These are phyloP conservation scores for Willisornis vidua DNA, from an alignment of 2,113 vertebrate genomes.

Conservation along the genomic window DNA sequence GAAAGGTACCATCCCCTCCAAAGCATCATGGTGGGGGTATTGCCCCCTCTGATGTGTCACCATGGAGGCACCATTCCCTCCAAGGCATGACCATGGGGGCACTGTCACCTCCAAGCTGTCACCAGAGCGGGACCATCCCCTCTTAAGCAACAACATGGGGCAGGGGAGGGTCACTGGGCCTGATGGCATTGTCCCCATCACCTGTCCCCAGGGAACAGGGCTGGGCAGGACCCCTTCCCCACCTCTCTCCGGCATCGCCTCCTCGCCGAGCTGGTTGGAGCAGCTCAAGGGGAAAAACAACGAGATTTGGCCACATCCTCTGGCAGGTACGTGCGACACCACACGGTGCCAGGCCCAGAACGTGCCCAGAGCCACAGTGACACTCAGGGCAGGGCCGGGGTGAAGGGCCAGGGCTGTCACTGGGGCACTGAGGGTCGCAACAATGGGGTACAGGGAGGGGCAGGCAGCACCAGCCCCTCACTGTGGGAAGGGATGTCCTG, in stretches of 20 bases:
- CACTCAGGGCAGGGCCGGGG: fast-evolving
- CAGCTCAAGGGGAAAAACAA: background rate
- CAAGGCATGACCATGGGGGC: too few species aligned
- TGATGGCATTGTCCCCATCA: background rate
- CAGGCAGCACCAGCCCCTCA: background rate
- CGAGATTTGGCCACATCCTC: background rate
- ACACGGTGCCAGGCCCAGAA: fast-evolving
- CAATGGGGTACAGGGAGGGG: background rate
- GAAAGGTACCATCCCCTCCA: too few species aligned
- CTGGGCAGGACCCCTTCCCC: too few species aligned
- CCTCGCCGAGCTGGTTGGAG: background rate
- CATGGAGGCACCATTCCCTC: background rate
- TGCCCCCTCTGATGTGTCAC: background rate
- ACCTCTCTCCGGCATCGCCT: fast-evolving
- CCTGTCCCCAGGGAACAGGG: background rate
- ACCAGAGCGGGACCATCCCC: fast-evolving
- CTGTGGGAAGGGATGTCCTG: background rate
- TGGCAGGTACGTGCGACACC: fast-evolving
- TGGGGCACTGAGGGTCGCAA: too few species aligned
- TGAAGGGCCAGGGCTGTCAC: fast-evolving
- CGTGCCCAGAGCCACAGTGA: fast-evolving
- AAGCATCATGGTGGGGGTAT: background rate
- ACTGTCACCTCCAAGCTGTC: background rate
- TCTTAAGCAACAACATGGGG: fast-evolving
- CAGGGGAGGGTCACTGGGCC: too few species aligned